phyloP scores from a whole-genome alignment of 2,888 invertebrate species.

The Adineta ricciae region DNA sequence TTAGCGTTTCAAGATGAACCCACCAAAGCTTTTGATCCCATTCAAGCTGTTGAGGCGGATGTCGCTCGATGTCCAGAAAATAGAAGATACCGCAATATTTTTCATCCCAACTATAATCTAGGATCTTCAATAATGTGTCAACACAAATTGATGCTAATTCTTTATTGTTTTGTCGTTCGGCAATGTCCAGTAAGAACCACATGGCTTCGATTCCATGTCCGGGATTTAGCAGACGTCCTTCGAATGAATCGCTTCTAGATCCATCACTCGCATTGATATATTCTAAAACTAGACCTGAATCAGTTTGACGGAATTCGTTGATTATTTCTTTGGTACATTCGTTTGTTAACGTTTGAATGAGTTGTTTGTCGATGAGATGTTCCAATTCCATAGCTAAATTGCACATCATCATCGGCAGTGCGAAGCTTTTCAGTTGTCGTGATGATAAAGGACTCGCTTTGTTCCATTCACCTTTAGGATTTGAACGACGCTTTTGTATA shows the following conservation, averaged over 20 bases:
- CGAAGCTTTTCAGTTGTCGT: constrained; percentile 6
- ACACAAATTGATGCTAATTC: neutral
- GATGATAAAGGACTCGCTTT: neutral
- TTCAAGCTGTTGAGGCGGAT: constrained; percentile 17
- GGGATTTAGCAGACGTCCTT: neutral
- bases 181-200: constrained; percentile 17
- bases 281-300: neutral
- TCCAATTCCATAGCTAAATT: constrained; percentile 12
- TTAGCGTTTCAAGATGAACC: constrained; percentile 15
- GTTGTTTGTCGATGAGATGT: constrained; percentile 15
- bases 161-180: constrained; percentile 16
- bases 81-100: neutral
- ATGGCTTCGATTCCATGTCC: constrained; percentile 8
- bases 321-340: constrained; percentile 7
- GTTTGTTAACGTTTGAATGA: neutral
- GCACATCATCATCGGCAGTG: constrained; percentile 10
- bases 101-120: constrained; percentile 14
- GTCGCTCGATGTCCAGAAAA: constrained; percentile 5
- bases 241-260: constrained; percentile 6
- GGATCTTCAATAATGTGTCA: neutral
- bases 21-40: constrained; percentile 21
- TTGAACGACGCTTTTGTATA: neutral
- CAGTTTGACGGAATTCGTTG: neutral
- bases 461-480: constrained; percentile 10
- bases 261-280: neutral